Base-by-base conservation (phyloP, 2,888 invertebrate genomes). In the Drosophila testacea region DNA sequence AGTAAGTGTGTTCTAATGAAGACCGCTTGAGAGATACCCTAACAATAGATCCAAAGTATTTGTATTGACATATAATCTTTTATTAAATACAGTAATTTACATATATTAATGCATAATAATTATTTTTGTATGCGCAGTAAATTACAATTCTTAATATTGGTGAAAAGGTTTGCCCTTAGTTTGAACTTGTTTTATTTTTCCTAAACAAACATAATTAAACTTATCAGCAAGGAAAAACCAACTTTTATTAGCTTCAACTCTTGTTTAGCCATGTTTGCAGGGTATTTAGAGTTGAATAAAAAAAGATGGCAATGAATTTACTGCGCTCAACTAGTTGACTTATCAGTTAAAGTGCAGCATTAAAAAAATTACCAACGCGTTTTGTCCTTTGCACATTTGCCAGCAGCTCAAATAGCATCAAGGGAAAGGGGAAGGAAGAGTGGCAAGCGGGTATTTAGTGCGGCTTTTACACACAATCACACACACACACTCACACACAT, bases 311-410 rank as follows among this genome's bases (percentile, higher is more conserved):
- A 50, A 56, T 65, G 66, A 61, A 68, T 66, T 55, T 66, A 42
- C 50, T 36, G 30, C 30, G 60, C 74, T 68, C 73, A 73, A 83
- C 69, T 76, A 73, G 76, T 83, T 83, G 83, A 84, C 88, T 86
- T 88, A 83, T 86, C 77, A 88, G 77, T 77, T 75, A 86, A 86
- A 88, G 81, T 88, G 87, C 81, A 79, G 89, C 79, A 81, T 86
- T 83, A 81, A 69, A 82, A 79, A 73, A 76, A 80, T 82, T 70
- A 73, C 36, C 61, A 69, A 69, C 85, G 69, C 71, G 48, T 77
- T 67, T 68, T 44, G 81, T 64, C 66, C 63, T 83, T 79, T 32
- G 32, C 9, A 32, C 32, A 32, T 32, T 79, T 55, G 69, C 63
- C 68, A 61, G 66, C 64, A 13, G 48, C 42, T 32, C 7, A 54